Evolutionary conservation across 2,797 vertebrate genomes (phyloP).

Genomic region (Acridotheres tristis): DNA sequence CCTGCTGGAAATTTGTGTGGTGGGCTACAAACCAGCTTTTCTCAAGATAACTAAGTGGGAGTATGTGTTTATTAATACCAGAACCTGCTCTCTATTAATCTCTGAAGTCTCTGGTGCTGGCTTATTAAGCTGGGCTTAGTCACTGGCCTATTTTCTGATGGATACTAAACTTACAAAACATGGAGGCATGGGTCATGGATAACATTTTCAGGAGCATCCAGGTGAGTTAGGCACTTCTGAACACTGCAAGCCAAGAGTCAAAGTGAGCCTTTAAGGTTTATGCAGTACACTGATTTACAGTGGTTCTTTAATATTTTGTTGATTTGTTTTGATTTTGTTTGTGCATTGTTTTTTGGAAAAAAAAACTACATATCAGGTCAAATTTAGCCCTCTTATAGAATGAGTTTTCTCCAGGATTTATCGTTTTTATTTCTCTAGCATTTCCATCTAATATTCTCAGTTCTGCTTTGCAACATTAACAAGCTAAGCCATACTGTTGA

Average conservation of each 20-base stretch:
- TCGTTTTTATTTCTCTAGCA: not conserved
- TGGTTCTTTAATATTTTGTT: not conserved
- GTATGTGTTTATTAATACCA: not conserved
- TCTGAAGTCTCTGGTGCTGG: not conserved
- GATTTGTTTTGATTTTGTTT: not conserved
- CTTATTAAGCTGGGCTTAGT: not conserved
- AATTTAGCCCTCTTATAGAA: not conserved
- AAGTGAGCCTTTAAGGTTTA: not conserved
- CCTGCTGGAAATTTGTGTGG: not conserved
- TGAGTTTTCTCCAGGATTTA: not conserved
- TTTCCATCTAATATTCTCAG: not conserved
- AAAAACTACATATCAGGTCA: not conserved
- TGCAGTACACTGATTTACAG: not conserved
- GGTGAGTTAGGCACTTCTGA: not conserved
- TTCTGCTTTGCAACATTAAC: not conserved
- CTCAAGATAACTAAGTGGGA: not conserved
- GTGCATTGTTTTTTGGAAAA: not conserved
- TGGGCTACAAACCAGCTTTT: not conserved
- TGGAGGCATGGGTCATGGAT: not conserved
- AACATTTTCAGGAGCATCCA: not conserved
- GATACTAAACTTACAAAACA: not conserved
- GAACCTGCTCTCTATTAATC: not conserved
- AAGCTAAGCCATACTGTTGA: not conserved
- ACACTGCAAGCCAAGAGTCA: not conserved
- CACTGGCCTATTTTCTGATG: not conserved